Base-by-base conservation (phyloP, 2,888 invertebrate species). In the Yponomeuta malinellus region DNA sequence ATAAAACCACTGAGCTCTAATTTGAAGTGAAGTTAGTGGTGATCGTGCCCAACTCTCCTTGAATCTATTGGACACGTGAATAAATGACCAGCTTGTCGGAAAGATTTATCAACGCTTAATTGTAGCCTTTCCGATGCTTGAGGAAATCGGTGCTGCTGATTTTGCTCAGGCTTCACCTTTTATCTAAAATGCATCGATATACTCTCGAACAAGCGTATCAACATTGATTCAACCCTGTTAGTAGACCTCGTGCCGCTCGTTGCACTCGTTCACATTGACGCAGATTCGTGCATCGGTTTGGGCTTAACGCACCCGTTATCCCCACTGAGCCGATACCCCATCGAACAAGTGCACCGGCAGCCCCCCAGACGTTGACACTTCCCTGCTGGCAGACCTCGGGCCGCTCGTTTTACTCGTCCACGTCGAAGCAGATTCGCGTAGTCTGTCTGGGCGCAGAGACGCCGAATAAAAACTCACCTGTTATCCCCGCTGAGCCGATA, bases 141-240 rank as follows among this genome's bases (percentile, higher is more conserved):
- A 43, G 1, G 43, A 43, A 43, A 43, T 43, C 4, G 2, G 43
- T 43, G 43, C 43, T 5, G 43, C 43, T 5, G 6, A 5, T 33
- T 33, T 33, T 33, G 33, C 1, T 52, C 52, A 10, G 6, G 10
- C 12, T 12, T 52, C 93, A 95, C 94, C 80, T 96, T 96, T 77
- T 23, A 23, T 97, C 96, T 1, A 87, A 76, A 68, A 94, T 94
- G 1, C 98, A 88, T 3, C 95, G 93, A 86, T 95, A 99, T 0
- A 99, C 99, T 1, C 93, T 86, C 73, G 95, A 94, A 83, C 99
- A 99, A n/a, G 95, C 94, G 84, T 33, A 33, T 33, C 33, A 5
- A 95, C 94, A 86, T 99, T 99, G 70, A 97, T 93, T 82, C 99
- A 99, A 70, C 93, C 94, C 76, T 99, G 99, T 75, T 97, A 95